Conservation (phyloP, 2,888 invertebrate species). For the Drosophila stalkeri region DNA sequence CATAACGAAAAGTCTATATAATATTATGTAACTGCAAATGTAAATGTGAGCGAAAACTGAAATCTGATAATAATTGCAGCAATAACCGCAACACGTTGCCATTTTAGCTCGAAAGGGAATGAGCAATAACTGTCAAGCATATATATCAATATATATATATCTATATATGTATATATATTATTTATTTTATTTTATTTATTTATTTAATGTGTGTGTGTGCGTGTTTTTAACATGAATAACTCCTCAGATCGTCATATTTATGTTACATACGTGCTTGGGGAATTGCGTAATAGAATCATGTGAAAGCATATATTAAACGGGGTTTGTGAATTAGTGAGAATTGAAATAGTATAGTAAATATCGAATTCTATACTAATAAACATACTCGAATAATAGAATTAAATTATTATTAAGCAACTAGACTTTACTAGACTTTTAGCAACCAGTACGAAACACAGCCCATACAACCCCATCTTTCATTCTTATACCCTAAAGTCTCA, state of each 20-base stretch:
- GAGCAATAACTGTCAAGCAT: conserved; percentile 53
- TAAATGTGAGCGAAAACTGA: conserved; percentile 9
- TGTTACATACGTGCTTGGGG: too few species aligned
- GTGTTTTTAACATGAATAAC: too few species aligned
- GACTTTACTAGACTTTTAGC: conserved; percentile 18
- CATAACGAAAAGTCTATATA: conserved; percentile 23
- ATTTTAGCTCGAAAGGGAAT: conserved; percentile 41
- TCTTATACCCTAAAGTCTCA: conserved; percentile 51
- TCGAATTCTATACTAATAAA: too few species aligned
- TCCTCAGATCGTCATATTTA: too few species aligned
- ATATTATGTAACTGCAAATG: conserved; percentile 30
- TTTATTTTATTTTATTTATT: too few species aligned
- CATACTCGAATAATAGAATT: too few species aligned
- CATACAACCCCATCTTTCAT: background rate
- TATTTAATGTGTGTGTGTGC: too few species aligned
- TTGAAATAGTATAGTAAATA: too few species aligned
- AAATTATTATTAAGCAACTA: too few species aligned
- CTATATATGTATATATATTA: background rate
- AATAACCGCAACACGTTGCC: conserved; percentile 57
- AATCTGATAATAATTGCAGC: conserved; percentile 47
- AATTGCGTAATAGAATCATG: too few species aligned
- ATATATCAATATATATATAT: conserved; percentile 36
- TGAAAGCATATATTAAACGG: too few species aligned
- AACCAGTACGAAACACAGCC: conserved; percentile 34
- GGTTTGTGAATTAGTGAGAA: too few species aligned